Base-by-base conservation (phyloP, 2,888 invertebrate genomes). In the Lithophane ornitopus region DNA sequence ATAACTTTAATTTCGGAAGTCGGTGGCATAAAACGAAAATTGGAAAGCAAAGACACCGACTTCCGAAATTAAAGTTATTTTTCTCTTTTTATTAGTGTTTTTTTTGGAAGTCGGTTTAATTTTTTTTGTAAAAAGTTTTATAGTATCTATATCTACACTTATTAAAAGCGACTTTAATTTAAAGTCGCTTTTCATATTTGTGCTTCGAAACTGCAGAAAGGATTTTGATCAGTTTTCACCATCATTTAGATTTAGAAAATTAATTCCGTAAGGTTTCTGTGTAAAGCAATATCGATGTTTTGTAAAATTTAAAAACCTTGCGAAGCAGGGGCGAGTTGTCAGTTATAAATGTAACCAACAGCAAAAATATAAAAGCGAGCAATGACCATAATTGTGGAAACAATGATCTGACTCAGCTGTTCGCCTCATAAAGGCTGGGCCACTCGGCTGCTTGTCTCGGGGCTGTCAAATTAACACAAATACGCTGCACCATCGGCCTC, bases 351-450 rank as follows among this genome's bases (percentile, higher is more conserved):
- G 41, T 49, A 75, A 73, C 65, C 28, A 44, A 61, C 19, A 67
- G 54, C 19, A 56, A 67, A 41, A 70, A 52, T 12, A 70, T 39
- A 58, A 44, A 72, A 61, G 69, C 28, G 49, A 44, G 39, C 65
- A 78, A 72, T 75, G 77, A 46, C 76, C 76, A 78, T 72, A 85
- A 75, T 73, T 78, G 66, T 68, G 74, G 39, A 69, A 76, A 85
- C 76, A 85, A 85, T 81, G 75, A 67, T 56, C 58, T 77, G 75
- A 86, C 74, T 76, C 72, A 82, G 76, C 69, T 46, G 70, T 76
- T 81, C 66, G 39, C 56, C 56, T 66, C 56, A 26, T 28, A 70
- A 80, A 75, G 63, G 68, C 54, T n/a, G 19, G 52, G 44, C 49
- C 75, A 41, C n/a, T 68, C 54, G 16, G 39, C 75, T 58, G 58